These are phyloP conservation scores for Drosophila guanche DNA, from an alignment of 1,140 invertebrate species.

Conservation along the genomic window DNA sequence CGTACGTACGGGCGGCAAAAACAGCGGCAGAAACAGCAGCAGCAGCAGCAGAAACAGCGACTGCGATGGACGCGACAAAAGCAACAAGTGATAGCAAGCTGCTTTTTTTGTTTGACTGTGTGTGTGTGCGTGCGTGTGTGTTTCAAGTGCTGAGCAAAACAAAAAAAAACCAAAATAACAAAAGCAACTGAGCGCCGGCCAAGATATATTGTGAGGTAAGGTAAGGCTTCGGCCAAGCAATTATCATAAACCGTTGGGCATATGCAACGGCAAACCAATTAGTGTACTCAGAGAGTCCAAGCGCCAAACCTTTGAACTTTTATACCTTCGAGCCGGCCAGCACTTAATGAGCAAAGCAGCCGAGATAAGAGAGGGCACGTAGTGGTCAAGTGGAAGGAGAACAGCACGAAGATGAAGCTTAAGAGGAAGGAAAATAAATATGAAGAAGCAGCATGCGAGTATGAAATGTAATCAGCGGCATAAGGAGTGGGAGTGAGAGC, in stretches of 20 bases:
- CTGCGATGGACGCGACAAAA: slow-evolving; percentile 45
- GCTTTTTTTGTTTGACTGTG: not conserved
- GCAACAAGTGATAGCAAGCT: slow-evolving; percentile 72
- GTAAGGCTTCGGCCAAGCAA: not conserved
- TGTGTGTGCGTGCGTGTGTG: slow-evolving; percentile 11
- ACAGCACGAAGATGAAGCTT: slow-evolving; percentile 6
- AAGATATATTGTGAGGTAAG: no score
- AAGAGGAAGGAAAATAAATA: slow-evolving; percentile 1
- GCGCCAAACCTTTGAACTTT: no score
- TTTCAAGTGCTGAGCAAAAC: slow-evolving; percentile 49
- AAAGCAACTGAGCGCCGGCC: slow-evolving; percentile 21
- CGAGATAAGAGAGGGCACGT: slow-evolving; percentile 24
- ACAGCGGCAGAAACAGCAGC: slow-evolving; percentile 34
- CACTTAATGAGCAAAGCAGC: slow-evolving; percentile 39
- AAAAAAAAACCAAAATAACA: slow-evolving; percentile 47
- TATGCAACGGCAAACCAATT: no score
- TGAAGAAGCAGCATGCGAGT: not conserved
- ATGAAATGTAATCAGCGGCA: no score
- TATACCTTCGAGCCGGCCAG: slow-evolving; percentile 16
- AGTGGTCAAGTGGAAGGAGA: slow-evolving; percentile 27
- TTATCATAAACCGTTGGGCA: not conserved
- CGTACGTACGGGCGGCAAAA: slow-evolving; percentile 24
- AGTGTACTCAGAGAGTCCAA: no score
- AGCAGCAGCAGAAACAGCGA: not conserved
- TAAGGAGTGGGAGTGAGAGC: not conserved